phyloP scores from a whole-genome alignment of 1,140 invertebrate species.

The Dendrolimus kikuchii region DNA sequence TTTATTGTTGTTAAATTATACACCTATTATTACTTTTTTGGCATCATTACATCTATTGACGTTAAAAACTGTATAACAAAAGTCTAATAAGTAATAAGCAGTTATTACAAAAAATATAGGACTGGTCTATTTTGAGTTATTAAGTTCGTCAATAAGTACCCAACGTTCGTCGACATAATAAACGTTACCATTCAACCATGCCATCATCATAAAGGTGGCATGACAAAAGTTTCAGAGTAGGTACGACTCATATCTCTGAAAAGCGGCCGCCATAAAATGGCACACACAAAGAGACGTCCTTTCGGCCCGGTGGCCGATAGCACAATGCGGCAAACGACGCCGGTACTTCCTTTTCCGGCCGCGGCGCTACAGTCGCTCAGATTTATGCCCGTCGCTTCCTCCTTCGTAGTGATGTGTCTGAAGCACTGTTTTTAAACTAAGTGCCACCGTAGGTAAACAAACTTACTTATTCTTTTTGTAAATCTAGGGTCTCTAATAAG shows the following conservation, averaged over 20 bases:
- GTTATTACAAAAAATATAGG: too few relatives aligned
- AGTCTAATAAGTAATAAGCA: too few relatives aligned
- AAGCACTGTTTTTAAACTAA: too few relatives aligned
- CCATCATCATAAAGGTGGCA: constrained; percentile 47
- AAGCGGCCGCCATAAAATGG: constrained; percentile 54
- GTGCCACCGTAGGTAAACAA: too few relatives aligned
- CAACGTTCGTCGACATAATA: not conserved
- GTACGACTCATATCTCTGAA: constrained; percentile 45
- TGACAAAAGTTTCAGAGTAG: constrained; percentile 48
- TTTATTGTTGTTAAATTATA: not conserved
- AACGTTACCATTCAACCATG: constrained; percentile 8
- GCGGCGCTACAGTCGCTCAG: constrained; percentile 59
- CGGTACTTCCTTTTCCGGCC: constrained; percentile 64
- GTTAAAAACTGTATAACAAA: too few relatives aligned
- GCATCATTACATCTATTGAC: not conserved
- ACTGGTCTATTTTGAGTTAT: too few relatives aligned
- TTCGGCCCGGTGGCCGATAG: constrained; percentile 59
- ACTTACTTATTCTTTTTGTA: too few relatives aligned
- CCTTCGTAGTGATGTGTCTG: constrained; percentile 40
- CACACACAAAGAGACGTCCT: constrained; percentile 58
- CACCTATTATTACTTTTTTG: not conserved
- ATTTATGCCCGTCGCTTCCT: constrained; percentile 69
- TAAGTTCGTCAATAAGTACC: not conserved
- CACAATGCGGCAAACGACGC: constrained; percentile 67
- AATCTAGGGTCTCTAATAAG: too few relatives aligned